Conservation (phyloP, 1,140 invertebrate genomes). For the Diorhabda elongata region DNA sequence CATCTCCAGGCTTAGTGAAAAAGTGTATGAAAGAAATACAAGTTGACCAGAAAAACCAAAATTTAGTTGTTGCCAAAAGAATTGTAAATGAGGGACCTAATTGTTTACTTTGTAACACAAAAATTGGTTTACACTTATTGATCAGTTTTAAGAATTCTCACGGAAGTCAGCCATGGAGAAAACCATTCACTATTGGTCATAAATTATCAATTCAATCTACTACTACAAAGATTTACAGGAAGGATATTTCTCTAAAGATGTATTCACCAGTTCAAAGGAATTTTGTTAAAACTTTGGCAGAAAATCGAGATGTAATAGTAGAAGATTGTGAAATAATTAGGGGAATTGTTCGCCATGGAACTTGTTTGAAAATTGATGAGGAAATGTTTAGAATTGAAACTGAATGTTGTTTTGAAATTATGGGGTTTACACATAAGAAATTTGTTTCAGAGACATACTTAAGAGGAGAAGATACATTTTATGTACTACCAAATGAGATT, state of each 20-base stretch:
- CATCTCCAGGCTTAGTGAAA: slow-evolving; percentile 11
- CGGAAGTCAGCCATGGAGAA: slow-evolving; percentile 28
- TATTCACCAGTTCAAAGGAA: not conserved
- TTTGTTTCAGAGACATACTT: slow-evolving; percentile 26
- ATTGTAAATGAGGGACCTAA: slow-evolving; percentile 23
- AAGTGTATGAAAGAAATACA: slow-evolving; percentile 25
- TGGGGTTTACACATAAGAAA: slow-evolving; percentile 22
- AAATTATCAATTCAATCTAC: slow-evolving; percentile 19
- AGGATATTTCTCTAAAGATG: slow-evolving; percentile 20
- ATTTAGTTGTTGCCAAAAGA: slow-evolving; percentile 15
- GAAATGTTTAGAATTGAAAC: slow-evolving; percentile 27
- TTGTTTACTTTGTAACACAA: slow-evolving; percentile 24
- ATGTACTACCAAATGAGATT: slow-evolving; percentile 23
- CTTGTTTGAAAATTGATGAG: slow-evolving; percentile 28
- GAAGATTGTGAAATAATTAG: slow-evolving; percentile 20
- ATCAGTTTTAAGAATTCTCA: slow-evolving; percentile 21
- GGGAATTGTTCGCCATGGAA: slow-evolving; percentile 28
- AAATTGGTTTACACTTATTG: slow-evolving; percentile 28
- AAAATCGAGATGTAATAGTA: slow-evolving; percentile 25
- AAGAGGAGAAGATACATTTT: slow-evolving; percentile 21
- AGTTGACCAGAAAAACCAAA: slow-evolving; percentile 13
- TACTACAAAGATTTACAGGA: slow-evolving; percentile 26
- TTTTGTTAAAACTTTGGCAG: slow-evolving; percentile 20
- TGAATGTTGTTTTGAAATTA: slow-evolving; percentile 24
- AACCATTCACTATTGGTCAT: slow-evolving; percentile 24